Evolutionary conservation across 2,888 invertebrate species (phyloP), one percentile per base, ranked within the genome.

Genomic region (Pyrgus malvae): DNA sequence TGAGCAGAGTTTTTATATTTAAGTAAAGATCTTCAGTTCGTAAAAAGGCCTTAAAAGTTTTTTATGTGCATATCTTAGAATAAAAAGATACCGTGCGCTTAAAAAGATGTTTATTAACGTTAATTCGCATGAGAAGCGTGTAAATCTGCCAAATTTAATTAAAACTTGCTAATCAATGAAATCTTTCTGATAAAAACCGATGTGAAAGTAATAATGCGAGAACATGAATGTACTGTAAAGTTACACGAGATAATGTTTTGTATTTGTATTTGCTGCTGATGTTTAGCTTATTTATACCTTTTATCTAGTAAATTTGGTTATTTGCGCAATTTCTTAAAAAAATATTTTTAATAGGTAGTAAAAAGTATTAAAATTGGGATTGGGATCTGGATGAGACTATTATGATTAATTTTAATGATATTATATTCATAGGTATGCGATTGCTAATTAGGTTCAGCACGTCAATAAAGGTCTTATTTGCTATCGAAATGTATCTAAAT

Each of bases 101-200:
- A 21, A 29, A 19, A 21, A 14, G 31, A 41, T 27, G n/a, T 49
- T 31, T 41, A 49, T 45, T 33, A 21, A 42, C 27, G 21, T 49
- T 41, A 38, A 23, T 41, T 14, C 23, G 21, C n/a, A 7, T 9
- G 14, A 27, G 27, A 38, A 21, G 25, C 12, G 38, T 27, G 27
- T 48, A 27, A 27, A 48, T 12, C 33, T 21, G 33, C 31, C 44
- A 44, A 45, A 45, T 45, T 48, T 48, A 48, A 48, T 48, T 48
- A 19, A 48, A 38, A 27, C 27, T 7, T 38, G 48, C 27, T 37
- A 48, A 38, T 38, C 38, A 38, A 38, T 48, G 25, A 17, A 38
- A 48, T 27, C 27, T 16, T 27, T 19, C 48, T 16, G 25, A 38
- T 25, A 38, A 17, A 48, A n/a, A 17, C 37, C 11, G 17, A 27